Conservation (phyloP, 2,888 invertebrate species). For the Chouioia cunea region DNA sequence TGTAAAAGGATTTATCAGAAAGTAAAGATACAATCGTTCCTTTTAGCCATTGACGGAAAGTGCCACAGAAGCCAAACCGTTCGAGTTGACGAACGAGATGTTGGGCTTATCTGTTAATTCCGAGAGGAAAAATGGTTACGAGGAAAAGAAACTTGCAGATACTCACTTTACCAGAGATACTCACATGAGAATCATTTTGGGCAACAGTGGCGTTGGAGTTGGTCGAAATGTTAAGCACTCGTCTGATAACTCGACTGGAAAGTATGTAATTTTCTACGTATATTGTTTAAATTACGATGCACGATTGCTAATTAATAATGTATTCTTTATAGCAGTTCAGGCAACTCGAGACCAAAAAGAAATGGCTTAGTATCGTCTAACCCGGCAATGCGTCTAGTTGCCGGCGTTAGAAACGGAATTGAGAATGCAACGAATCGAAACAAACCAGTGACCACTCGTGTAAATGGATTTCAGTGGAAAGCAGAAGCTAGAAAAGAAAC, state of each 20-base stretch:
- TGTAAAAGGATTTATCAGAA: not conserved
- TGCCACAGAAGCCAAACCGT: constrained; percentile 60
- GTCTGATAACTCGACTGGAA: constrained; percentile 52
- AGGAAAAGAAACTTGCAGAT: constrained; percentile 73
- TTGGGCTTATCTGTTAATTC: constrained; percentile 58
- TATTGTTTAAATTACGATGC: not conserved
- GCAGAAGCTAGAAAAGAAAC: constrained; percentile 79
- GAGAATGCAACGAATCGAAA: constrained; percentile 72
- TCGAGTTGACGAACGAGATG: constrained; percentile 67
- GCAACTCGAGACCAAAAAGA: constrained; percentile 78
- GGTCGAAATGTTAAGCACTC: constrained; percentile 64
- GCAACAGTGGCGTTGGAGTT: constrained; percentile 69
- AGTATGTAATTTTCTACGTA: constrained; percentile 29
- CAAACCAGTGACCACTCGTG: constrained; percentile 67
- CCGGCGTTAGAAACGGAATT: constrained; percentile 80
- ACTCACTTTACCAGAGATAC: constrained; percentile 91
- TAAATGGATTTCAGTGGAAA: constrained; percentile 84
- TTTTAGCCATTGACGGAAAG: constrained; percentile 59
- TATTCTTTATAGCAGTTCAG: constrained; percentile 53
- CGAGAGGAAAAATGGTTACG: constrained; percentile 52
- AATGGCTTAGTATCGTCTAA: constrained; percentile 90
- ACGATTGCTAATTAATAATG: constrained; percentile 15
- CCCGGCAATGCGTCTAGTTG: constrained; percentile 86
- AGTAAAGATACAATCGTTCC: not conserved
- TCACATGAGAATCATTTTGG: constrained; percentile 90